Percentiles rank a stretch among this genome's conserved stretches.
phyloP scores from a whole-genome alignment of 2,113 vertebrate species.

The Cathartes aura region DNA sequence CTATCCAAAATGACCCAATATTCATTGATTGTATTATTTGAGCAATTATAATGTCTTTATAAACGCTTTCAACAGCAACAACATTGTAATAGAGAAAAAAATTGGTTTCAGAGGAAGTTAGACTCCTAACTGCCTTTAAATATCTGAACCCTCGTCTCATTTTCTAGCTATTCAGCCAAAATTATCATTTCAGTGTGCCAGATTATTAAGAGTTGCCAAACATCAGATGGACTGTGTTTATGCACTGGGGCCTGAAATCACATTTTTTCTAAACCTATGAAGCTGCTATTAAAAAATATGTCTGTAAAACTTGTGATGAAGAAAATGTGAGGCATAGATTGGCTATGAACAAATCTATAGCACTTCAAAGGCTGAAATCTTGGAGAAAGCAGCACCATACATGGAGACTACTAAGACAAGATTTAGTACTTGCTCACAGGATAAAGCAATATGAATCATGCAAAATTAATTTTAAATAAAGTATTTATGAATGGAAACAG shows the following conservation, averaged over 20 bases:
- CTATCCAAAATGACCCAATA: background rate
- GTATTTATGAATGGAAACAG: constrained; percentile 65
- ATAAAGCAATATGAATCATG: constrained; percentile 39
- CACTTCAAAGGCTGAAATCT: background rate
- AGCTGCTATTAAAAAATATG: constrained; percentile 6
- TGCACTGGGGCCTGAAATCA: background rate
- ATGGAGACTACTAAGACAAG: constrained; percentile 29
- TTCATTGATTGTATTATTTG: background rate
- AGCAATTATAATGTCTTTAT: background rate
- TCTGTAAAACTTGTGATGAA: constrained; percentile 14
- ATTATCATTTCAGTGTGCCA: background rate
- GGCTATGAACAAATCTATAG: constrained; percentile 39
- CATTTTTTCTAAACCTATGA: constrained; percentile 47
- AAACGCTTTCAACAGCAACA: background rate
- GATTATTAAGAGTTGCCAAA: constrained; percentile 8
- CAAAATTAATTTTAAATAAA: constrained; percentile 67
- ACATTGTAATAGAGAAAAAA: background rate
- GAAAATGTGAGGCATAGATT: background rate
- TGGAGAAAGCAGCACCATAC: constrained; percentile 25
- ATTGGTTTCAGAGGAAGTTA: background rate
- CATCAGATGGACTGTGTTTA: background rate
- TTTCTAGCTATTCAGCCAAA: constrained; percentile 25
- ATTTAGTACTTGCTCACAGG: constrained; percentile 27
- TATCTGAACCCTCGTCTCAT: background rate
- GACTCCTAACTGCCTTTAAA: background rate